Percentiles rank a stretch among this genome's conserved stretches.
These are phyloP conservation scores for Pecten maximus DNA, from an alignment of 2,888 invertebrate species.

Conservation along the genomic window DNA sequence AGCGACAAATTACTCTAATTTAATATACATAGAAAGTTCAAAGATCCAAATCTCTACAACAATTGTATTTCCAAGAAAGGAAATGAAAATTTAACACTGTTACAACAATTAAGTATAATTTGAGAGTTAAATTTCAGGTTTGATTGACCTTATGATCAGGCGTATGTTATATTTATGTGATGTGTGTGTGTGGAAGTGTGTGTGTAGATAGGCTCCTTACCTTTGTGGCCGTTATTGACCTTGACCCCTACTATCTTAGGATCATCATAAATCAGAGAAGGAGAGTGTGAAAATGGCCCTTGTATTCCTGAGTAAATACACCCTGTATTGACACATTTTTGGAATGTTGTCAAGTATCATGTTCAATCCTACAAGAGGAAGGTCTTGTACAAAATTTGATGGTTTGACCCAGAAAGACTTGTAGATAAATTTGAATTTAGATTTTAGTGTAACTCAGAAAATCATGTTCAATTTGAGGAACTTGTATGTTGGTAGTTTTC, in stretches of 20 bases:
- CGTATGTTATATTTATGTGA: not conserved
- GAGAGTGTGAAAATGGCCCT: conserved; percentile 20
- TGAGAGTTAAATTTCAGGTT: not conserved
- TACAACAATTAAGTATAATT: not conserved
- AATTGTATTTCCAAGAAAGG: not conserved
- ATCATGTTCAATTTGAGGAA: no score
- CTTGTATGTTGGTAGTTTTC: no score
- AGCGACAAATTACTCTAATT: not conserved
- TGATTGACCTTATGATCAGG: not conserved
- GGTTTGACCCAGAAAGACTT: not conserved
- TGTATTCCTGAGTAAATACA: not conserved
- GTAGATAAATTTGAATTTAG: no score
- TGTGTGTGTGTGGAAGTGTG: not conserved
- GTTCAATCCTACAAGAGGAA: not conserved
- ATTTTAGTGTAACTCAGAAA: no score
- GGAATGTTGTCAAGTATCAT: conserved; percentile 3
- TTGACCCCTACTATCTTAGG: not conserved
- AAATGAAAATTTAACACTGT: not conserved
- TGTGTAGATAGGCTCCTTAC: not conserved
- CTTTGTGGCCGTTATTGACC: not conserved
- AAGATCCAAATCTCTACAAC: not conserved
- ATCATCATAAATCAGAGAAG: not conserved
- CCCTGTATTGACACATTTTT: not conserved
- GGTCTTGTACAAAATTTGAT: not conserved
- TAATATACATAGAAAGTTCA: not conserved